Percentiles rank a stretch among this genome's conserved stretches.
These are phyloP conservation scores for Plectus sambesii DNA, from an alignment of 1,140 invertebrate species.

Conservation along the genomic window DNA sequence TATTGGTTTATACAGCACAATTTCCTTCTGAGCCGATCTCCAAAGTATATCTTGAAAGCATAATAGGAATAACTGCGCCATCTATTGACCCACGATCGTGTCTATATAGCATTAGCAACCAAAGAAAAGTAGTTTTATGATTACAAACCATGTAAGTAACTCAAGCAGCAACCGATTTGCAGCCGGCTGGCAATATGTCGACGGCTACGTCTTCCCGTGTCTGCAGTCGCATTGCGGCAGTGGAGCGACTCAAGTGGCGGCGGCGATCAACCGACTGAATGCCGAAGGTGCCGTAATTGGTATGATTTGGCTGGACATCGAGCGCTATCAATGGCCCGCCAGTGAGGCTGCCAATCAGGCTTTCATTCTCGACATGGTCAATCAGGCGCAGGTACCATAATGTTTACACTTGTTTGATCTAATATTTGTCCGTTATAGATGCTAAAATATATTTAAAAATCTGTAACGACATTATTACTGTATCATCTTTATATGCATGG, in stretches of 20 bases:
- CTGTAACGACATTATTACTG: too few relatives aligned
- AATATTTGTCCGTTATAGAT: too few relatives aligned
- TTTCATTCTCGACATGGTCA: slow-evolving; percentile 14
- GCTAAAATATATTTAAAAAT: too few relatives aligned
- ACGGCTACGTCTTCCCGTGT: slow-evolving; percentile 25
- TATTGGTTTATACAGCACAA: too few relatives aligned
- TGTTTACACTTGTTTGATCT: too few relatives aligned
- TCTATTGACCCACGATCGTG: too few relatives aligned
- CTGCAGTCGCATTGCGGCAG: slow-evolving; percentile 12
- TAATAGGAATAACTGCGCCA: too few relatives aligned
- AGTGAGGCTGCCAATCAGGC: slow-evolving; percentile 16
- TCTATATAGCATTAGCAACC: too few relatives aligned
- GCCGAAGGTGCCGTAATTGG: slow-evolving; percentile 11
- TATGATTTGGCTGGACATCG: slow-evolving; percentile 21
- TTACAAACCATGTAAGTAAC: not conserved
- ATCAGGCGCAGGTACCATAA: slow-evolving; percentile 6
- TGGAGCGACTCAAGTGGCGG: slow-evolving; percentile 16
- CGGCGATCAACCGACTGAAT: slow-evolving; percentile 13
- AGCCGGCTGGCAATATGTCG: slow-evolving; percentile 15
- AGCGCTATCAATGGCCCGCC: slow-evolving; percentile 19
- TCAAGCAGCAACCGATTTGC: not conserved
- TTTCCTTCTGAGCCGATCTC: too few relatives aligned
- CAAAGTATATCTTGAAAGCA: too few relatives aligned
- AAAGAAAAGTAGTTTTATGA: too few relatives aligned
- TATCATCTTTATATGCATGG: too few relatives aligned